Evolutionary conservation across 2,888 invertebrate species (phyloP).

Genomic region (Drosophila cognata): DNA sequence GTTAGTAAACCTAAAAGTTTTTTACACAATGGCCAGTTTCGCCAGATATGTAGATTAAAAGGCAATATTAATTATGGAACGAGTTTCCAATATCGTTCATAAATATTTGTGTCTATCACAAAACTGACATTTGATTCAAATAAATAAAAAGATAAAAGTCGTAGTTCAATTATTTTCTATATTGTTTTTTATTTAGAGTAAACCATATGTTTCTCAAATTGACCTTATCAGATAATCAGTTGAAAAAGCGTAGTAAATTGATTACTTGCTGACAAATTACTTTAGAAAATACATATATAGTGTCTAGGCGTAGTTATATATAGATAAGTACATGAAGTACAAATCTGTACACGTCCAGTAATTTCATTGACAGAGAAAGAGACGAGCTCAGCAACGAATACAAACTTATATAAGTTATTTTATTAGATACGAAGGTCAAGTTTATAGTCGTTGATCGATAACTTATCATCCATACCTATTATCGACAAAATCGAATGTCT

Average conservation of each 20-base stretch:
- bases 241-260: neutral
- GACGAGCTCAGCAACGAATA: neutral
- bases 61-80: neutral
- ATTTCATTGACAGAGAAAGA: neutral
- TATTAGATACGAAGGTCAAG: neutral
- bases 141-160: neutral
- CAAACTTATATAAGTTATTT: neutral
- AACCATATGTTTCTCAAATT: neutral
- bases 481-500: neutral
- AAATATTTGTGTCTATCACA: neutral
- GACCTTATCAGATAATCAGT: neutral
- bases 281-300: neutral
- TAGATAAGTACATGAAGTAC: neutral
- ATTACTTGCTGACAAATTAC: neutral
- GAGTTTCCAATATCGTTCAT: neutral
- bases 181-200: neutral
- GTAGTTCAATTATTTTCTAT: neutral
- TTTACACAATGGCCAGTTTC: neutral
- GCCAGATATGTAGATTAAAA: neutral
- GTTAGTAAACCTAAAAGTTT: neutral
- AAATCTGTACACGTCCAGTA: neutral
- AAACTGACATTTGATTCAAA: neutral
- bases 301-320: neutral
- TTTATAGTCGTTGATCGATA: neutral
- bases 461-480: neutral